Conservation (phyloP, 2,888 invertebrate genomes). For the Craniophora ligustri region DNA sequence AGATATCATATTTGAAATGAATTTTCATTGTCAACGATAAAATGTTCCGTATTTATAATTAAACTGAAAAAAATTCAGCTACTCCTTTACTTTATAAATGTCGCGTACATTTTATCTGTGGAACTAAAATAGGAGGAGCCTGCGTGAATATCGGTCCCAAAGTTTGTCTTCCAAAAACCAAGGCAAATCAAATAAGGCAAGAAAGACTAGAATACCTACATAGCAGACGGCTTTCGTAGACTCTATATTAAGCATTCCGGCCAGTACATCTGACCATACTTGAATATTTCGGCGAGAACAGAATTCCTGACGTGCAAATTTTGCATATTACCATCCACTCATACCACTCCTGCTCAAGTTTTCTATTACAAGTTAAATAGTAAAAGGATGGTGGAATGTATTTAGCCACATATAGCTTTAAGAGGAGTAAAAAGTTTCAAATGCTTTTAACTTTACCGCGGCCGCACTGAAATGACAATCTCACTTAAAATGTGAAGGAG, state of each 20-base stretch:
- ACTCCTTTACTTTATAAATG: not conserved
- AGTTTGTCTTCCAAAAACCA: slow-evolving; percentile 9
- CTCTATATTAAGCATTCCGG: slow-evolving; percentile 57
- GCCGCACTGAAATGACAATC: not conserved
- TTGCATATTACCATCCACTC: slow-evolving; percentile 31
- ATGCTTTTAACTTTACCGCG: slow-evolving; percentile 19
- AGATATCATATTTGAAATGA: slow-evolving; percentile 1
- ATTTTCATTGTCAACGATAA: slow-evolving; percentile 12
- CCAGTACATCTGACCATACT: slow-evolving; percentile 46
- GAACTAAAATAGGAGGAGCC: not conserved
- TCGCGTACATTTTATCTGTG: not conserved
- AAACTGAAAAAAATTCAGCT: too few relatives aligned
- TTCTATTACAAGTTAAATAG: slow-evolving; percentile 19
- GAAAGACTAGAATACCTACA: slow-evolving; percentile 35
- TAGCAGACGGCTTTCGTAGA: slow-evolving; percentile 24
- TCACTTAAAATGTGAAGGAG: not conserved
- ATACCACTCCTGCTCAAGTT: slow-evolving; percentile 13
- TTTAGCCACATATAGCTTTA: slow-evolving; percentile 18
- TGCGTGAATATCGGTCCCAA: not conserved
- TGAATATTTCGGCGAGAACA: slow-evolving; percentile 41
- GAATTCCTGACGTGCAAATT: slow-evolving; percentile 50
- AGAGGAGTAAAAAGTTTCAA: slow-evolving; percentile 23
- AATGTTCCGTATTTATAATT: not conserved
- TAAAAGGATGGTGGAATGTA: slow-evolving; percentile 15
- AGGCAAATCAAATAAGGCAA: slow-evolving; percentile 20